Evolutionary conservation across 30 jellyfish, hydroid and myxozoan genomes (phyloP), one percentile per base, ranked within the genome.

Genomic region (Clytia hemisphaerica): DNA sequence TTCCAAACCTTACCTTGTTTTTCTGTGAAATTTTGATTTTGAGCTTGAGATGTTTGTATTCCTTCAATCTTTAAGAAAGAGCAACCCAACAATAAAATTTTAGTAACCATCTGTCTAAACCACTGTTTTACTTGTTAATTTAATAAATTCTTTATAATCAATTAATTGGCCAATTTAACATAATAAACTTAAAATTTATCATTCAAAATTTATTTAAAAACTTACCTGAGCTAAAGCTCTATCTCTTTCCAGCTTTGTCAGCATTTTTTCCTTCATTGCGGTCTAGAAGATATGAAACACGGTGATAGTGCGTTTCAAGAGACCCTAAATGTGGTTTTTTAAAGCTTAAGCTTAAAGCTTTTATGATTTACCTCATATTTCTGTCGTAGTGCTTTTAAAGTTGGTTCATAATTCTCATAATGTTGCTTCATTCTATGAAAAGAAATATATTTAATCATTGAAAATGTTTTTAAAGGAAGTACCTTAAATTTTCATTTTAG

Each of bases 201-300:
- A n/a, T n/a, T 19, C 5, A 2, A 67, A 67, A 67, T 15, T 22
- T 12, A 38, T 40, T 9, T 4, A 46, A 38, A 14, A 18, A 21
- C 14, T 19, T 62, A 87, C 96, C 85, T 87, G 96, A 12, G 85
- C 94, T n/a, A 87, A 59, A 30, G 96, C 96, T 24, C 96, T 55
- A 60, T 87, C 96, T 31, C 94, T 44, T 62, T 87, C 96, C 22
- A 87, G 76, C 54, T 87, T 87, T 16, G 94, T 79, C 72, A 87
- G 70, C 75, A 87, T 51, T 44, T 87, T 87, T 50, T 87, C 96
- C 35, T 78, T 87, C 96, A 87, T 87, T 1, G 96, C 96, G 67
- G 90, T 86, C 96, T 87, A 35, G 24, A 72, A 32, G 4, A 38
- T 26, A 6, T 21, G 30, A 71, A 25, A 53, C 1, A n/a, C 6